phyloP scores from a whole-genome alignment of 2,888 invertebrate genomes.

The Euphydryas editha region DNA sequence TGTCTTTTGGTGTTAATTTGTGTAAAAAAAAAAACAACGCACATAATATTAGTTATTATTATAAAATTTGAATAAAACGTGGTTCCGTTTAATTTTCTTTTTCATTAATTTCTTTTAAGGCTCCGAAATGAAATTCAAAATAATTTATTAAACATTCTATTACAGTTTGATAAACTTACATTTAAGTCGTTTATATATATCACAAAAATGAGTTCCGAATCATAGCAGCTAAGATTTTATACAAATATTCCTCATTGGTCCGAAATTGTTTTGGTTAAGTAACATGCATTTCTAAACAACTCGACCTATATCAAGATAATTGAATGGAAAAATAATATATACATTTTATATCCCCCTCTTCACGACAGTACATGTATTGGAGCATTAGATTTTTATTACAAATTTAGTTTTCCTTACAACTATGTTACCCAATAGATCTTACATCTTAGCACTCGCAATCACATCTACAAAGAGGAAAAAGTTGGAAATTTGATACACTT shows the following conservation, averaged over 20 bases:
- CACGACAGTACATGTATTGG: background rate
- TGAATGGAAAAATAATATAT: background rate
- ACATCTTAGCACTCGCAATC: constrained; percentile 6
- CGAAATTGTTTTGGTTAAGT: constrained; percentile 28
- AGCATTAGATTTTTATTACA: background rate
- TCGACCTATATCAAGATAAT: background rate
- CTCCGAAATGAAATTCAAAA: constrained; percentile 27
- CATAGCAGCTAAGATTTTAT: constrained; percentile 52
- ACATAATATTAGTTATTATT: constrained; percentile 46
- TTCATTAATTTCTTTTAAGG: background rate
- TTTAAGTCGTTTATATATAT: constrained; percentile 59
- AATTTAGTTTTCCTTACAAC: constrained; percentile 6
- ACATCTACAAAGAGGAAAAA: constrained; percentile 1
- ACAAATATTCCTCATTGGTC: constrained; percentile 37
- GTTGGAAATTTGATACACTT: background rate
- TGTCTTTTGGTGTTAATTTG: constrained; percentile 24
- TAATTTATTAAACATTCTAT: constrained; percentile 59
- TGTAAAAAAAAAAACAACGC: constrained; percentile 45
- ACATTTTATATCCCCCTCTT: background rate
- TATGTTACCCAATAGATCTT: constrained; percentile 3
- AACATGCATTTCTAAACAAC: background rate
- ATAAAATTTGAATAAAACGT: constrained; percentile 47
- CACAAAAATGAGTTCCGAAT: constrained; percentile 62
- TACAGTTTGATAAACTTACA: constrained; percentile 59
- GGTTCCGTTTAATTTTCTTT: constrained; percentile 25